Base-by-base conservation (phyloP, 2,888 invertebrate species). In the Zygaena filipendulae region DNA sequence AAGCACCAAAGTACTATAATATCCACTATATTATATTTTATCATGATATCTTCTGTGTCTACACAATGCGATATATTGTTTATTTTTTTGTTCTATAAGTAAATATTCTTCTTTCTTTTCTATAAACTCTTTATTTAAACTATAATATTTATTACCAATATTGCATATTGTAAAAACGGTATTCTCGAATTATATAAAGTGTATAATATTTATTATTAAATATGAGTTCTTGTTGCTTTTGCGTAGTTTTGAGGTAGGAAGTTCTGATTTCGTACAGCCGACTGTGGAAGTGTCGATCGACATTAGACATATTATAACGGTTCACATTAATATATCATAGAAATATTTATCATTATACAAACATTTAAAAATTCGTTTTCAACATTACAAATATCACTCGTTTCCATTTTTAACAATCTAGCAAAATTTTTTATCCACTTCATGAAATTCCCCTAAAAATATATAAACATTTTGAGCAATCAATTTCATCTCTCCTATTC, bases 391-490 rank as follows among this genome's bases (percentile, higher is more conserved):
- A 67, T 71, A 53, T 59, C 68, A 60, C 70, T 61, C 67, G 67
- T 41, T 56, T 54, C 57, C 60, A n/a, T n/a, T 51, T 59, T 69
- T 66, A 67, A 66, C 71, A 67, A n/a, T 67, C 66, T 75, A 71
- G 69, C 74, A 71, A 74, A n/a, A 74, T 69, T 67, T 69, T 68
- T 62, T 63, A 66, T 72, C 66, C 59, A 67, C 57, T 64, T 62
- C 71, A 63, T 67, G 69, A 63, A 69, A 63, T 69, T 67, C 61
- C 64, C 67, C 67, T 75, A 77, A 72, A 75, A 61, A 77, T 66
- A 74, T 77, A 74, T 74, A 75, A 75, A 77, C 72, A 70, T 79
- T n/a, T 79, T 79, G 77, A 79, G 77, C 77, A 79, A 79, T 74
- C 71, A 59, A 71, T 75, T 75, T 68, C 75, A 66, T 70, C 70